Evolutionary conservation across 2,113 vertebrate species (phyloP), one percentile per base, ranked within the genome.

Genomic region (Urocynchramus pylzowi): DNA sequence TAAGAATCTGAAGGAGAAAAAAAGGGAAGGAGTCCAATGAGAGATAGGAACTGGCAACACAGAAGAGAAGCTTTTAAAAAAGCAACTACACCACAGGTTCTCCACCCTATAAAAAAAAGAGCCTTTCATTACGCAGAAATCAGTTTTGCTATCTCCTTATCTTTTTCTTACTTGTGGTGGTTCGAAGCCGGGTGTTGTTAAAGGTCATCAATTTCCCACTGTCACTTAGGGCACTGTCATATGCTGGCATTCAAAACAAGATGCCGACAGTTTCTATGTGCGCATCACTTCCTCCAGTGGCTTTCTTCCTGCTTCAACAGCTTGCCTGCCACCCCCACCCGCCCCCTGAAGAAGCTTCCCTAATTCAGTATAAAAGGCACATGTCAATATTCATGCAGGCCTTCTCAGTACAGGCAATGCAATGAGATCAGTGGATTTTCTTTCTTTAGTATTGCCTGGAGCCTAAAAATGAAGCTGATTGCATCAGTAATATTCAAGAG

Each of bases 391-490:
- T 77, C 89, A 39, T 45, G 60, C 77, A 86, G 93, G 82, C 89
- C 92, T 59, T 42, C 73, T 59, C 77, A 74, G 37, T 6, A 64
- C 35, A 76, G 84, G 81, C 67, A 94, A 42, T 33, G 53, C 54
- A 33, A 52, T 71, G 54, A 96, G 88, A 83, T 88, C 84, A 50
- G 69, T 92, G 93, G 79, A 27, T 97, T 94, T 96, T 96, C 9
- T 97, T 96, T 97, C 91, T 97, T 90, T 97, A 99, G 99, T 99
- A 98, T 88, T 99, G 98, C 89, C 96, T 94, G 95, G 99, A 99
- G 63, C 99, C 99, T 84, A 99, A 98, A 96, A 98, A 97, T 52
- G 99, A 99, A 98, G 98, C 97, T 1, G 99, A 99, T 61, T 99
- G 99, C 96, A 94, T 99, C 92, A 93, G 92, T 92, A 99, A 99